Base-by-base conservation (phyloP, 2,888 invertebrate genomes). In the Himalopsyche japonica region DNA sequence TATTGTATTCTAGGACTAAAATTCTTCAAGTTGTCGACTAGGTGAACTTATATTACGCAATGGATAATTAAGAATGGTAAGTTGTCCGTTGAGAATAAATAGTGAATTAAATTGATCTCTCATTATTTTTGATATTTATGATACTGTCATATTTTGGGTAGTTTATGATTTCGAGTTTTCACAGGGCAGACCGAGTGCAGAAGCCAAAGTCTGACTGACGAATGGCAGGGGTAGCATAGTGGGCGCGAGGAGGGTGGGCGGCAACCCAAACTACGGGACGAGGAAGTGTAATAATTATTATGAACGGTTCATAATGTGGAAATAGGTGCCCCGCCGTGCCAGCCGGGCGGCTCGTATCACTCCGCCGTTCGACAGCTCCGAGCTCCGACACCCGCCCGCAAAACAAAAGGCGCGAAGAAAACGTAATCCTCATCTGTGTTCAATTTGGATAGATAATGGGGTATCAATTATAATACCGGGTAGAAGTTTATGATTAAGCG, bases 231-330 rank as follows among this genome's bases (percentile, higher is more conserved):
- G 20, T 10, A 20, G 20, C 49, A 10, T 3, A 64, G 64, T 10
- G 80, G 30, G 83, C 48, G 47, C 20, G 6, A 20, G 10, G 37
- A 57, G 76, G 80, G 27, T 70, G 15, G 43, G 43, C 43, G 43
- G 43, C 70, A 15, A 24, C 27, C 70, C 70, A 27, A 70, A 70
- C 70, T 27, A 27, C 57, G 47, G 4, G 48, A 37, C 57, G 76
- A 49, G 34, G 80, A 48, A 79, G 82, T 92, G 92, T 92, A 92
- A 92, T 91, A 91, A 92, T 91, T 92, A 92, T 92, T 92, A 92
- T 92, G 92, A 92, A 92, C 92, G 92, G 92, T 91, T 91, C 76
- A 83, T 79, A 80, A 80, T 80, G 83, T 48, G 76, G 90, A 86
- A 89, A 89, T 87, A 89, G 88, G 86, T 87, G 86, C 87, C 86